Conservation (phyloP, 2,113 vertebrate genomes). For the Euleptes europaea region DNA sequence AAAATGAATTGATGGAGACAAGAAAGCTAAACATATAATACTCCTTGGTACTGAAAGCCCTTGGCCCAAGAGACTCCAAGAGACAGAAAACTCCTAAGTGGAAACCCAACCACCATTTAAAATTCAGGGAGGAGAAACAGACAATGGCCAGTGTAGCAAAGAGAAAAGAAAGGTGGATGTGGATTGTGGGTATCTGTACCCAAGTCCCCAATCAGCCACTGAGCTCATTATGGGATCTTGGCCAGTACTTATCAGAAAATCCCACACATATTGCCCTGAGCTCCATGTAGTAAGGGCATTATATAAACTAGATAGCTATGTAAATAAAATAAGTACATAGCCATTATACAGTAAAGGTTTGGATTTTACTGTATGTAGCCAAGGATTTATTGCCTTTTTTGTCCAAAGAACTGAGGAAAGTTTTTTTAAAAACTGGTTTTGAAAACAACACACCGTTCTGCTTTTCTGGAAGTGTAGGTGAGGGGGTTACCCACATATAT, state of each 20-base stretch:
- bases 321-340: too few relatives aligned
- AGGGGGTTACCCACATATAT: neutral
- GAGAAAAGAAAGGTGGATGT: neutral
- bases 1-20: slow-evolving; percentile 55
- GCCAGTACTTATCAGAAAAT: neutral
- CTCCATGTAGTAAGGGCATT: neutral
- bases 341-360: too few relatives aligned
- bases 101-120: slow-evolving; percentile 49
- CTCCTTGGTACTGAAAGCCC: slow-evolving; percentile 34
- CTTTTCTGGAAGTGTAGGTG: too few relatives aligned
- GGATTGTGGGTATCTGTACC: neutral
- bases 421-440: too few relatives aligned
- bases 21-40: slow-evolving; percentile 24
- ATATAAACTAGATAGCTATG: neutral
- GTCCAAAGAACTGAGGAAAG: too few relatives aligned
- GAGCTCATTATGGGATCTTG: neutral
- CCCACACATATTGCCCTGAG: neutral
- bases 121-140: slow-evolving; percentile 17
- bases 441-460: too few relatives aligned
- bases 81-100: slow-evolving; percentile 49
- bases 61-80: neutral
- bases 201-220: neutral
- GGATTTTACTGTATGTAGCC: too few relatives aligned
- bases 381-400: too few relatives aligned
- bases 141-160: slow-evolving; percentile 22